These are phyloP conservation scores for Pituophis catenifer DNA, from an alignment of 2,113 vertebrate species.

Conservation along the genomic window DNA sequence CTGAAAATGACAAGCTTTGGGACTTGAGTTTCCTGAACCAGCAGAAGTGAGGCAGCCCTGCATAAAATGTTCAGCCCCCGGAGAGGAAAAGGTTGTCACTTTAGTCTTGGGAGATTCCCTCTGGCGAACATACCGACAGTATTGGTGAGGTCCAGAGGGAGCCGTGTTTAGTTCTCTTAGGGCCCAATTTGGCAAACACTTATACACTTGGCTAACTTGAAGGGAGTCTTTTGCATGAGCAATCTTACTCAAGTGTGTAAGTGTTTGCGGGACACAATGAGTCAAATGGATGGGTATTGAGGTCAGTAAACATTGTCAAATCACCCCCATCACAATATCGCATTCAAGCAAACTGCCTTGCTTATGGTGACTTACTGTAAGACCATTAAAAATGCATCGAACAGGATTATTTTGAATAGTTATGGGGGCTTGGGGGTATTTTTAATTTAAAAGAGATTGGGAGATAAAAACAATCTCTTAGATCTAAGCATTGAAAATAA, in stretches of 20 bases:
- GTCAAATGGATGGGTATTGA: neutral
- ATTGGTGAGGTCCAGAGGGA: constrained; percentile 1
- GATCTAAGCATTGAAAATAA: neutral
- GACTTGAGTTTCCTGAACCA: constrained; percentile 13
- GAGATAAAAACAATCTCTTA: neutral
- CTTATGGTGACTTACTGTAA: neutral
- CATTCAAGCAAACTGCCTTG: neutral
- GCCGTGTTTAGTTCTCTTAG: constrained; percentile 31
- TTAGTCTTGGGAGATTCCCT: constrained; percentile 32
- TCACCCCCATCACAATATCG: neutral
- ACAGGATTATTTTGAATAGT: neutral
- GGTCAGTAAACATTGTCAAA: neutral
- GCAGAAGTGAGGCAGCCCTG: neutral
- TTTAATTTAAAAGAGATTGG: neutral
- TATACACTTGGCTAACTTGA: constrained; percentile 43
- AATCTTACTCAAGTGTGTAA: constrained; percentile 24
- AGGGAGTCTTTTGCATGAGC: constrained; percentile 22
- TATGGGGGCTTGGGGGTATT: neutral
- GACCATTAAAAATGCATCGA: neutral
- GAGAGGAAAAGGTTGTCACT: constrained; percentile 13
- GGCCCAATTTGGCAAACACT: constrained; percentile 42
- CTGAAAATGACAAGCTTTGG: neutral
- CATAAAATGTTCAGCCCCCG: constrained; percentile 4
- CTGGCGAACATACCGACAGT: constrained; percentile 22
- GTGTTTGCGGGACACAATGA: constrained; percentile 26